Base-by-base conservation (phyloP, 2,888 invertebrate genomes). In the Cheilosia impressa region DNA sequence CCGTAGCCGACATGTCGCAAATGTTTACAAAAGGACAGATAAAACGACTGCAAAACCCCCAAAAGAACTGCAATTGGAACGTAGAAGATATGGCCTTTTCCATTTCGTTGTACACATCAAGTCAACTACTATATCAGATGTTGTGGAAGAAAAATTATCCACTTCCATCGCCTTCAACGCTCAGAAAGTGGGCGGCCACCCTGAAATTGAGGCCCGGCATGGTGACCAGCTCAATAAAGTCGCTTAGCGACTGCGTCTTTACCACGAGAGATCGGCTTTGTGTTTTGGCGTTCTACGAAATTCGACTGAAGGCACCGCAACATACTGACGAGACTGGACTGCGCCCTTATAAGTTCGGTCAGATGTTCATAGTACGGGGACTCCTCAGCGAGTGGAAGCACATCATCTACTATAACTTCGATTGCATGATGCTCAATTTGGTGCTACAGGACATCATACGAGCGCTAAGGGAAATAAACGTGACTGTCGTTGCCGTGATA, bases 11-110 rank as follows among this genome's bases (percentile, higher is more conserved):
- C 1, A 47, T 77, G 53, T 15, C 13, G 7, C 53, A 19, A 5
- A n/a, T 79, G 9, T 72, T 79, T 22, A 71, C 78, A 2, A 52
- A 65, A 24, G 58, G 71, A 1, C 78, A 79, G 10, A 65, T 79
- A 3, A 71, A 55, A 38, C 68, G 77, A 0, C n/a, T 77, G 17
- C 57, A 57, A 5, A 57, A 71, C 31, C 69, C 78, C 0, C 57
- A 55, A 22, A 79, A 58, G 22, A 71, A 65, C 0, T 58, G 63
- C 57, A 65, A 72, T 9, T 79, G 71, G 78, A 63, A 17, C 13
- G 52, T 38, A 2, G 71, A 79, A 50, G 78, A 79, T 22, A 41
- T 79, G 3, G 38, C 72, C 1, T 52, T n/a, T 31, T 57, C 78
- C 19, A 65, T 72, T 52, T 63, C 55, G 2, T 41, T 78, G 0